phyloP scores from a whole-genome alignment of 1,140 invertebrate species.

The Plectrocnemia conspersa region DNA sequence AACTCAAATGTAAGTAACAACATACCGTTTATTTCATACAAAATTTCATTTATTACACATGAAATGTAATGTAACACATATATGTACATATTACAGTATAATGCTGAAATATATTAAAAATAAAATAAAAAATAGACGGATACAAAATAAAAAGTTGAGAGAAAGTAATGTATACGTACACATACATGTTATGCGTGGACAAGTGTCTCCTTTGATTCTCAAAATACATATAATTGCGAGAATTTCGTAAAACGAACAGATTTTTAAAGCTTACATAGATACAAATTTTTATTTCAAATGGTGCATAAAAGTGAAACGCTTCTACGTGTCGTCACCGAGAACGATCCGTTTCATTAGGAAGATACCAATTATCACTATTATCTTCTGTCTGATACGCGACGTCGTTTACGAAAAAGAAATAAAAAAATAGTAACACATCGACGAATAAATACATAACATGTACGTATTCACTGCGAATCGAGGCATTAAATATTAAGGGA shows the following conservation, averaged over 20 bases:
- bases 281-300: too few species aligned
- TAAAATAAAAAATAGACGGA: too few species aligned
- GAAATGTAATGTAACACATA: background rate
- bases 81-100: conserved; percentile 5
- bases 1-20: background rate
- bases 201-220: background rate
- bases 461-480: too few species aligned
- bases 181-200: background rate
- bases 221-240: background rate
- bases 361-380: too few species aligned
- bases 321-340: too few species aligned
- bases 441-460: too few species aligned
- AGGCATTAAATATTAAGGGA: too few species aligned
- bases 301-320: conserved; percentile 9
- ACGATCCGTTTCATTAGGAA: too few species aligned
- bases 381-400: too few species aligned
- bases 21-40: conserved; percentile 7
- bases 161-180: background rate
- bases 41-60: conserved; percentile 4
- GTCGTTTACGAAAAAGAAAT: background rate
- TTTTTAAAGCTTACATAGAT: too few species aligned
- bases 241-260: too few species aligned
- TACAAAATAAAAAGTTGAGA: background rate
- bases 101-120: conserved; percentile 2
- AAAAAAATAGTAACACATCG: too few species aligned